Conservation (phyloP, 2,113 vertebrate species). For the Pluvianellus socialis region DNA sequence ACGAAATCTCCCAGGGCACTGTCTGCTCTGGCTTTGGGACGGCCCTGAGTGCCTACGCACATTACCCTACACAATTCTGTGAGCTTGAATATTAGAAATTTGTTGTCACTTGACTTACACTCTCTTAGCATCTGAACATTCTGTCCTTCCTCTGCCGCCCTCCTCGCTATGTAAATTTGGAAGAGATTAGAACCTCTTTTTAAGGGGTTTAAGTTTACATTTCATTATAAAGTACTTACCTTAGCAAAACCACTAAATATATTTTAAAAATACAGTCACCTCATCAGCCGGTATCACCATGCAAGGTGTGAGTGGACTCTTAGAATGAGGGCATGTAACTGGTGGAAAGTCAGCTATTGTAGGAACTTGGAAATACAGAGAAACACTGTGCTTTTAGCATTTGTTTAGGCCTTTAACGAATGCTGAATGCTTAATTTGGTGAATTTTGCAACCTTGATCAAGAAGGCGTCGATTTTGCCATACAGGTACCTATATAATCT, state of each 20-base stretch:
- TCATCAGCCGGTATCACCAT: background rate
- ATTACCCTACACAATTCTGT: background rate
- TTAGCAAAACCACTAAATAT: background rate
- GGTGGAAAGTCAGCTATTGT: background rate
- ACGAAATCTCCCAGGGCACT: background rate
- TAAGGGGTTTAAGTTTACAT: background rate
- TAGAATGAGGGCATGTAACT: fast-evolving
- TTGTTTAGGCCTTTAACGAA: background rate
- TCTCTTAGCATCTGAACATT: background rate
- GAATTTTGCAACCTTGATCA: background rate
- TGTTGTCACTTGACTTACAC: background rate
- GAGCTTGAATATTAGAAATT: background rate
- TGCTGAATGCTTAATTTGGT: background rate
- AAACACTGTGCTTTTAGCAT: background rate
- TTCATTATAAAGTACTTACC: background rate
- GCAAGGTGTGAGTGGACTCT: background rate
- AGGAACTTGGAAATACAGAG: background rate
- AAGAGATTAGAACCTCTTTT: background rate
- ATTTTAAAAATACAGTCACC: background rate
- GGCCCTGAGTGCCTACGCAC: background rate
- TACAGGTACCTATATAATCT: background rate
- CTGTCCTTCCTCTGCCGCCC: background rate
- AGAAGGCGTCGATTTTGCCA: background rate
- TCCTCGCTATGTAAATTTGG: background rate
- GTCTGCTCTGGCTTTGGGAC: background rate